Percentiles rank a stretch among this genome's conserved stretches.
phyloP scores from a whole-genome alignment of 2,888 invertebrate species.

The Trachelus iudaicus region DNA sequence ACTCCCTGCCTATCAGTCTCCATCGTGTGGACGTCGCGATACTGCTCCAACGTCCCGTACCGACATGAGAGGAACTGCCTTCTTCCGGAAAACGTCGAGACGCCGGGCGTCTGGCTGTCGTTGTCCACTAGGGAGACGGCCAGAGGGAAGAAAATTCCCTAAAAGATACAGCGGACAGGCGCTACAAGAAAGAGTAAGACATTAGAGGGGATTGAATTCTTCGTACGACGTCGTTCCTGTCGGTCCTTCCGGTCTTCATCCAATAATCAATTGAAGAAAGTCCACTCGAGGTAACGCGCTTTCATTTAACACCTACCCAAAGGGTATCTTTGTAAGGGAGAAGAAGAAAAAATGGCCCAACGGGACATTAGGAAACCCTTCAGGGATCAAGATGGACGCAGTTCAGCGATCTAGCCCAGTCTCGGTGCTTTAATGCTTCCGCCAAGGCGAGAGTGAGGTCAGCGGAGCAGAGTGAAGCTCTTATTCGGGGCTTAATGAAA shows the following conservation, averaged over 20 bases:
- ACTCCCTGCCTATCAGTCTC: not conserved
- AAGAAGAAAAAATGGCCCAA: constrained; percentile 2
- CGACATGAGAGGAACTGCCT: not conserved
- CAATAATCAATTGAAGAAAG: not conserved
- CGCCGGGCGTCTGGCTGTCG: not conserved
- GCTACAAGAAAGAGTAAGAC: not conserved
- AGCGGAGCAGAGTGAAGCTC: constrained; percentile 2
- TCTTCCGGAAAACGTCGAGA: not conserved
- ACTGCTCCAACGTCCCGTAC: not conserved
- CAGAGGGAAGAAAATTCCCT: not conserved
- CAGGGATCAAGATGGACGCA: constrained; percentile 5
- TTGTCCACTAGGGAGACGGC: not conserved
- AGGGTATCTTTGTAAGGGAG: not conserved
- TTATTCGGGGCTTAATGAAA: constrained; percentile 26
- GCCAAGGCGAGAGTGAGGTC: constrained; percentile 2
- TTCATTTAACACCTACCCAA: not conserved
- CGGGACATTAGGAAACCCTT: constrained; percentile 10
- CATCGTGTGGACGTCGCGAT: not conserved
- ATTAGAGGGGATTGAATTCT: not conserved
- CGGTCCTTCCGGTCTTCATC: not conserved
- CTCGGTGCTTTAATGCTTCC: not conserved
- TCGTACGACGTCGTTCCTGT: too few relatives aligned
- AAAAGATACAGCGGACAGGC: not conserved
- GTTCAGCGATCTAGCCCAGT: not conserved
- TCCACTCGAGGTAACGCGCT: not conserved